Base-by-base conservation (phyloP, 2,797 vertebrate genomes). In the Phalloptychus januarius region DNA sequence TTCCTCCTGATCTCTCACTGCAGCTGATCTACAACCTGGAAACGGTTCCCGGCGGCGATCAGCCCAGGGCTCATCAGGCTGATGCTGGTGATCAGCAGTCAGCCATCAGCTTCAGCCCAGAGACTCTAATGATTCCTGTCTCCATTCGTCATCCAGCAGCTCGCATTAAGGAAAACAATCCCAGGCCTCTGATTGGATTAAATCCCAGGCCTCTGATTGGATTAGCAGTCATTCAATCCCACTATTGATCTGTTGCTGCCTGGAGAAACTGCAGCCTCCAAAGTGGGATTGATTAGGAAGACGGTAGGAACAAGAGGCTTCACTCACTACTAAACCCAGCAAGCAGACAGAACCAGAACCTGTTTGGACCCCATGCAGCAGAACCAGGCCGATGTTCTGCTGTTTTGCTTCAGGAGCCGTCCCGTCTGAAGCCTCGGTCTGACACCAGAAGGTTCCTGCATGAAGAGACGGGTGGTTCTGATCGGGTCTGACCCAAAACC, bases 221-320 rank as follows among this genome's bases (percentile, higher is more conserved):
- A 46, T 46, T 46, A 46, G 5, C 87, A 91, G 88, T 94, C 88
- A 92, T 89, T 94, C 89, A 91, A 90, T 92, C 86, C 78, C 23
- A 67, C 71, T 90, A 94, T 94, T 86, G 93, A 94, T 94, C 83
- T 56, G 23, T 50, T 74, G 87, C 83, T 75, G 71, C 79, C 76
- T 69, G 83, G 87, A 88, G 90, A 89, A 90, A 90, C 85, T 92
- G 86, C 85, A 83, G 83, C 65, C 80, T 86, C 86, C 87, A 90
- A 80, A 89, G 84, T 86, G 81, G 83, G 85, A 92, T 90, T 93
- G 91, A 93, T 91, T 87, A 76, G 84, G 69, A 85, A 86, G 88
- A 87, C 72, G 79, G 85, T 72, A 90, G 38, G 1, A 76, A 86
- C 85, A 80, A 72, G 25, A 86, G 77, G 72, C 77, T 87, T 80